Base-by-base conservation (phyloP, 2,113 vertebrate species). In the Antigone vipio region DNA sequence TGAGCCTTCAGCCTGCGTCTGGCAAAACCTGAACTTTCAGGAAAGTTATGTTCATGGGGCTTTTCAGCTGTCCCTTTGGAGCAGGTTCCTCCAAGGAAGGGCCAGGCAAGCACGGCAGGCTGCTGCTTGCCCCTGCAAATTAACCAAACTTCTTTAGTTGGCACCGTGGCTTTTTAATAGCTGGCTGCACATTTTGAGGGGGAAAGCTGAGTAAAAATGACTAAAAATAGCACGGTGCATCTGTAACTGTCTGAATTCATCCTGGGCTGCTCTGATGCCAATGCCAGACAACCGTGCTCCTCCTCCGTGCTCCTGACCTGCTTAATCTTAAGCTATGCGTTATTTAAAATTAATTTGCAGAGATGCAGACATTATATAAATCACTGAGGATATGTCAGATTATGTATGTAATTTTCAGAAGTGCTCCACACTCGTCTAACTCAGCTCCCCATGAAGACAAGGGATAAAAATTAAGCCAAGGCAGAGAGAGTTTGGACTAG, bases 311-410 rank as follows among this genome's bases (percentile, higher is more conserved):
- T 93, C 71, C 83, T 76, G 58, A 34, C 44, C 79, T 76, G 69
- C 79, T 86, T 94, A 84, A 85, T 91, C 87, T 88, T 64, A 63
- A 91, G 27, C 87, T 91, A 38, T 67, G 47, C 6, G 23, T 82
- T 76, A 82, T 89, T 93, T 93, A 23, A 89, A 94, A 93, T 94
- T 20, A 60, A 85, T 94, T 95, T 94, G 35, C 24, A 26, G 77
- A 69, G 62, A 75, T 79, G 66, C 62, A 90, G 77, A 26, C 53
- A 30, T 96, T 76, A 22, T 16, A 45, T 85, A 89, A 95, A 76
- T 89, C 84, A 29, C 60, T 18, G 86, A 68, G 89, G 62, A 79
- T 32, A 88, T 52, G 50, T 22, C 77, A 85, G 91, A 85, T 95
- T 89, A 59, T 11, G 32, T 40, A 8, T 76, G 77, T 72, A 23